A percentile compares a stretch with the other conserved stretches of the same genome.
phyloP scores from a whole-genome alignment of 1,140 invertebrate species.

The Brevipalpus yothersi region DNA sequence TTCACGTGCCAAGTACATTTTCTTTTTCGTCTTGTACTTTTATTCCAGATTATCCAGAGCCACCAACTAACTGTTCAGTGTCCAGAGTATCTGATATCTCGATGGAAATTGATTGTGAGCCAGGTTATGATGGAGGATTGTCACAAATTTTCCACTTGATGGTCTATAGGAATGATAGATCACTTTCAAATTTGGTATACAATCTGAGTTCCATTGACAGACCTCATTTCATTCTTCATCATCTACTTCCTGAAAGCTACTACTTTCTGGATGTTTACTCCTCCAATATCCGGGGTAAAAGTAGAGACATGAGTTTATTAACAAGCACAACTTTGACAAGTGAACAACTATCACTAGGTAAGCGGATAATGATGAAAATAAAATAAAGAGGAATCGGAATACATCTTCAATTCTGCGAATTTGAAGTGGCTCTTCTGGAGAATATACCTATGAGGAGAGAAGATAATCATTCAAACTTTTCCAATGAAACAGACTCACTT shows the following conservation, averaged over 20 bases:
- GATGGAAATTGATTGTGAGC: slow-evolving; percentile 44
- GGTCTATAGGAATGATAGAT: slow-evolving; percentile 29
- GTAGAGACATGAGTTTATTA: background rate
- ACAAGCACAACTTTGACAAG: background rate
- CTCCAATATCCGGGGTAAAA: background rate
- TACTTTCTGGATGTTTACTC: slow-evolving; percentile 24
- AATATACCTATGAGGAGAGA: no score
- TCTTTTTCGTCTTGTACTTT: background rate
- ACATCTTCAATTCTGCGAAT: no score
- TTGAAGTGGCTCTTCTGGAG: no score
- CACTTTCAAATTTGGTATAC: slow-evolving; percentile 2
- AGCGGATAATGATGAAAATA: background rate
- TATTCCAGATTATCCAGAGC: background rate
- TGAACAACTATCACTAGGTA: background rate
- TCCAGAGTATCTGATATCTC: slow-evolving; percentile 11
- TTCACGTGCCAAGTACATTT: background rate
- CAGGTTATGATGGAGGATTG: slow-evolving; percentile 59
- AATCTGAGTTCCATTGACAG: slow-evolving; percentile 8
- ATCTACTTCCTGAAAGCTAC: slow-evolving; percentile 8
- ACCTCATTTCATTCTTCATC: slow-evolving; percentile 8
- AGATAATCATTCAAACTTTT: no score
- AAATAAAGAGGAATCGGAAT: background rate
- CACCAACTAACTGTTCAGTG: background rate
- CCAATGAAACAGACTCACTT: no score
- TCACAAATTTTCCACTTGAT: slow-evolving; percentile 53